Evolutionary conservation across 2,797 vertebrate genomes (phyloP), one percentile per base, ranked within the genome.

Genomic region (Austrolebias charrua): DNA sequence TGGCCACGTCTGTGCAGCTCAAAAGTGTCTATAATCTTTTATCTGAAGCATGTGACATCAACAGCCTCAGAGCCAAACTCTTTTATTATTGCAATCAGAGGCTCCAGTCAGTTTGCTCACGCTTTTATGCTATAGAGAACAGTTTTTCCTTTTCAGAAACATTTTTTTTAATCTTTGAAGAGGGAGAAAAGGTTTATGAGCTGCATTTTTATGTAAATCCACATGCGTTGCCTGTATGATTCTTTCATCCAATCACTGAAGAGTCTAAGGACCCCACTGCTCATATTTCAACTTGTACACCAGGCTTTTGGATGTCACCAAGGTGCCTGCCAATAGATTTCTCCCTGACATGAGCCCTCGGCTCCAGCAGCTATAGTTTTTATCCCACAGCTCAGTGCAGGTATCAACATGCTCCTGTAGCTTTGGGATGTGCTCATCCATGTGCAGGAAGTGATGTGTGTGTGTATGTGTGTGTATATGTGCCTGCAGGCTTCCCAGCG

Each of bases 401-500:
- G 69, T 80, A 79, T 85, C 83, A 78, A 67, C 77, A 66, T 80
- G 75, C 69, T 76, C 76, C 77, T 82, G 75, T 71, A 79, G 74
- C 80, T 83, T 67, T 83, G 82, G 81, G 80, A 76, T 55, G 29
- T 66, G 75, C 82, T 86, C 79, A 79, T 86, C 83, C 84, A 74
- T 80, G 79, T 76, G 73, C 82, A 84, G 69, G 68, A 76, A 87
- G 79, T 89, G 86, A 90, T 83, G 78, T 65, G 58, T 56, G 74
- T 79, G 75, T 84, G 75, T 83, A 66, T 82, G 33, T 88, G 59
- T 83, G 75, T 87, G 86, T 85, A 80, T 84, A 46, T 90, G 82
- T 86, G 81, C 83, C 76, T 71, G 77, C 92, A 99, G 97, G 97
- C 93, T 99, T 99, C 78, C 97, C 96, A 12, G 94, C 94, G 63